These are phyloP conservation scores for Stenotaenia linearis DNA, from an alignment of 2,888 invertebrate genomes.

Conservation along the genomic window DNA sequence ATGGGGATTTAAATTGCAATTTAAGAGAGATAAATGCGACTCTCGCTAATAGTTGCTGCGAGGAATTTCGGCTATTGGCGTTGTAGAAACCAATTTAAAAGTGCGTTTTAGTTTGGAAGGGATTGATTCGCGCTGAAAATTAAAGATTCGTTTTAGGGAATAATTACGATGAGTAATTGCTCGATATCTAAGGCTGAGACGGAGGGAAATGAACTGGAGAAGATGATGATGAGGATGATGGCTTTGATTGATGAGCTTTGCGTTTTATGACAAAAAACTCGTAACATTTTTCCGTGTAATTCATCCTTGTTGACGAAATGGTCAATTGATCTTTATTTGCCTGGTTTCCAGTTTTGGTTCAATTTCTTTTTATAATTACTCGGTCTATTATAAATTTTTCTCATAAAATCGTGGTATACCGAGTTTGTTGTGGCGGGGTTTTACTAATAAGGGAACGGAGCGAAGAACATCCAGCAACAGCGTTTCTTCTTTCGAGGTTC, in stretches of 20 bases:
- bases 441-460: background rate
- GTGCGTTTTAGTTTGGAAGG: background rate
- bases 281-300: background rate
- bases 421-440: background rate
- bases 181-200: background rate
- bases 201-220: background rate
- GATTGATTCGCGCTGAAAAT: background rate
- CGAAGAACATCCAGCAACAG: background rate
- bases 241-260: background rate
- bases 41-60: background rate
- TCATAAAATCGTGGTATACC: background rate
- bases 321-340: background rate
- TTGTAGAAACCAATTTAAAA: too few relatives aligned
- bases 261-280: background rate
- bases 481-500: background rate
- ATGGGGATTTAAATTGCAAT: background rate
- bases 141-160: background rate
- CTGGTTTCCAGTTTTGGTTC: too few relatives aligned
- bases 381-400: background rate
- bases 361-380: background rate
- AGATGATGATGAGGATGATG: background rate
- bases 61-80: too few relatives aligned
- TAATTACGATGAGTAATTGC: slow-evolving; percentile 19
- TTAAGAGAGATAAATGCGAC: background rate
- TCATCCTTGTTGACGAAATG: background rate